phyloP scores from a whole-genome alignment of 2,888 invertebrate genomes.

The Pseudeuparius sepicola region DNA sequence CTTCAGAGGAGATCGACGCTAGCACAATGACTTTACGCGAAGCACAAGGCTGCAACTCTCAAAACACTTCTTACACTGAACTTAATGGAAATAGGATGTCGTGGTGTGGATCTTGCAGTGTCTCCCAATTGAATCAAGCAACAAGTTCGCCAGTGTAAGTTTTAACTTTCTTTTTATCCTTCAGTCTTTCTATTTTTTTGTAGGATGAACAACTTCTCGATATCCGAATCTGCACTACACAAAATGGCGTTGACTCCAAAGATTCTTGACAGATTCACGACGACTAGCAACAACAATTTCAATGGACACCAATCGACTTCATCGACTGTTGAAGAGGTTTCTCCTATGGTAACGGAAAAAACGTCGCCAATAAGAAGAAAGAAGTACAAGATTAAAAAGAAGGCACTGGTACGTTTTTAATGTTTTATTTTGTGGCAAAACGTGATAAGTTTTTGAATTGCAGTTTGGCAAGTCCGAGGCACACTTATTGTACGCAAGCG shows the following conservation, averaged over 20 bases:
- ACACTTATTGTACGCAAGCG: conserved; percentile 23
- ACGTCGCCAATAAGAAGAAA: conserved; percentile 34
- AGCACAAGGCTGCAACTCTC: conserved; percentile 29
- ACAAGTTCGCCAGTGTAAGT: conserved; percentile 29
- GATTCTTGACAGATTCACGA: conserved; percentile 29
- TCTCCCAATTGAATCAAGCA: conserved; percentile 57
- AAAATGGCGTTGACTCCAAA: conserved; percentile 46
- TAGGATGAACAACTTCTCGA: conserved; percentile 51
- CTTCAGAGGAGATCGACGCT: conserved; percentile 68
- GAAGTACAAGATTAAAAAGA: conserved; percentile 32
- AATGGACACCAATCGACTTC: conserved; percentile 42
- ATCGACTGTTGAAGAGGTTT: conserved; percentile 44
- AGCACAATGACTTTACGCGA: conserved; percentile 59
- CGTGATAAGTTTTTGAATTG: conserved; percentile 13
- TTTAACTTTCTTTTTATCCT: neutral
- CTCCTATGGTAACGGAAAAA: conserved; percentile 41
- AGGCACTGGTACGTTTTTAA: conserved; percentile 24
- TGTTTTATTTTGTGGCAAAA: conserved; percentile 12
- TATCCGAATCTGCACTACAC: conserved; percentile 82
- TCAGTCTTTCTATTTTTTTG: too few relatives aligned
- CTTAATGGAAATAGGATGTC: conserved; percentile 29
- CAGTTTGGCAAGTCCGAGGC: conserved; percentile 30
- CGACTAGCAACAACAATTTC: conserved; percentile 30
- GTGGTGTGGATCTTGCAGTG: conserved; percentile 82
- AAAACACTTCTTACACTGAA: conserved; percentile 34